Conservation (phyloP, 2,888 invertebrate species). For the Timandra comae region DNA sequence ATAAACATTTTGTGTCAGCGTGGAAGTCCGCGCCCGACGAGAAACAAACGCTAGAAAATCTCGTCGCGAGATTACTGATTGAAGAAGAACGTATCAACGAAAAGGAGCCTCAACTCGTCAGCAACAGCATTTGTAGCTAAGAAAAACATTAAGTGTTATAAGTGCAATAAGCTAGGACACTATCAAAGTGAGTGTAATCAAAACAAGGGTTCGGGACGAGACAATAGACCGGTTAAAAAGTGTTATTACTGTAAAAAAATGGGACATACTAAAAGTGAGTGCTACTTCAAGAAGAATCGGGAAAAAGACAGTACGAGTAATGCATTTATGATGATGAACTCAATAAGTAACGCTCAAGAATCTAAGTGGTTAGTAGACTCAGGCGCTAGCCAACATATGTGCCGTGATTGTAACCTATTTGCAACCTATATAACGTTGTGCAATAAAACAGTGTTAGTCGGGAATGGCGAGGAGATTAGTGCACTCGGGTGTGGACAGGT, state of each 20-base stretch:
- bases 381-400: constrained; percentile 16
- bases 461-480: constrained; percentile 16
- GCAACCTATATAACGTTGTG: constrained; percentile 2
- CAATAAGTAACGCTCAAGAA: constrained; percentile 2
- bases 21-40: constrained; percentile 27
- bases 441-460: constrained; percentile 12
- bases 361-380: constrained; percentile 22
- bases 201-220: neutral
- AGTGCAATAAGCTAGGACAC: constrained; percentile 1
- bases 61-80: constrained; percentile 21
- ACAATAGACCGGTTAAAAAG: constrained; percentile 1
- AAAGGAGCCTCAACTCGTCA: constrained; percentile 3
- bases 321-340: constrained; percentile 13
- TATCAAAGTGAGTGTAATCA: constrained; percentile 1
- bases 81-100: constrained; percentile 24
- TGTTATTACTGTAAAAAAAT: constrained; percentile 15
- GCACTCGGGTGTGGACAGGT: constrained; percentile 18
- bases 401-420: constrained; percentile 16
- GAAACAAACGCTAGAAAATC: constrained; percentile 20
- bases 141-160: neutral
- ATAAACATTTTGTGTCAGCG: constrained; percentile 36
- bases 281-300: constrained; percentile 10
- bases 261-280: constrained; percentile 16
- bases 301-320: constrained; percentile 8
- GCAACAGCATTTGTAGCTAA: constrained; percentile 1